Evolutionary conservation across 2,113 vertebrate species (phyloP), one percentile per base, ranked within the genome.

Genomic region (Genyomyrus donnyi): DNA sequence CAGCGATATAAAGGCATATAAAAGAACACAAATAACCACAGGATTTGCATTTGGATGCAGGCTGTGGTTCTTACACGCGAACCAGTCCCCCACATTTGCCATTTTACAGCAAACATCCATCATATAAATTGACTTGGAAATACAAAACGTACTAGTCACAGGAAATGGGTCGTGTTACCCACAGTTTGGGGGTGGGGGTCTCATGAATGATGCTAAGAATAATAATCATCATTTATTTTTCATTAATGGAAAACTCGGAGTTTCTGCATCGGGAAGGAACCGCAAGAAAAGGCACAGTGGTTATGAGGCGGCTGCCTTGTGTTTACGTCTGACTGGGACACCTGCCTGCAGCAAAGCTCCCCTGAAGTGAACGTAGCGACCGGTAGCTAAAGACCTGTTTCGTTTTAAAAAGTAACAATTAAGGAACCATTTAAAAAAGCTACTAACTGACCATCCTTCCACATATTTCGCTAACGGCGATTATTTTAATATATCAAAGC

Each of bases 101-200:
- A 93, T 94, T 94, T 94, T 91, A 95, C 93, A 94, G 94, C 89
- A 93, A 94, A 93, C 93, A 94, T 93, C 92, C 93, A 94, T 94
- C 91, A 92, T 91, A 93, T 92, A 91, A 93, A 93, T 91, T 91
- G 90, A 93, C 88, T 27, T 0, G 91, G 31, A 92, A 94, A 92
- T 91, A 92, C 90, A 95, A 93, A 94, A 92, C 91, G 88, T 50
- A 92, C 85, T 91, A 92, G 91, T 88, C 93, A 91, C 91, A 91
- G 89, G 88, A 90, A 42, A 5, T 19, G 89, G 92, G 91, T 95
- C 90, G 87, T 66, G 86, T 94, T 95, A 93, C 92, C 93, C 88
- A 88, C 0, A 31, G n/a, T 13, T 70, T 27, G 10, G 9, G 27
- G 62, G 1, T 11, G 11, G 90, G 85, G 19, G 89, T n/a, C 92